phyloP scores from a whole-genome alignment of 2,113 vertebrate genomes.

The Caranx ignobilis region DNA sequence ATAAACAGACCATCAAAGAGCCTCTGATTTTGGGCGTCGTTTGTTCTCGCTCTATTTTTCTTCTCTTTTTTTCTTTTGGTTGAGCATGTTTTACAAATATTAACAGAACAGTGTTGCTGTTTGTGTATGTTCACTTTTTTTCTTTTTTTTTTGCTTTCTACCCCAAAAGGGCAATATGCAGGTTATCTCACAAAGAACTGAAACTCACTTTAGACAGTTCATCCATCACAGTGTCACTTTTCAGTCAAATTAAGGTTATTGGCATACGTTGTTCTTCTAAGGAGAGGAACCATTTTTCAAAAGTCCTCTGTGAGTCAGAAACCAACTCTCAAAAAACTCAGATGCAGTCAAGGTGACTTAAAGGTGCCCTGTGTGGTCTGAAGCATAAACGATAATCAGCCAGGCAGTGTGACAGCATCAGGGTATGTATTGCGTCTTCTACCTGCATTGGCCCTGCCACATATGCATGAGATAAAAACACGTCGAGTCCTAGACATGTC shows the following conservation, averaged over 20 bases:
- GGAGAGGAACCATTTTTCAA: constrained; percentile 4
- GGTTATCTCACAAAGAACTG: neutral
- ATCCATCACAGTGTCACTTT: constrained; percentile 1
- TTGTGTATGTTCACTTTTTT: too few relatives aligned
- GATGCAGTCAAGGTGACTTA: neutral
- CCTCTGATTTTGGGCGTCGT: constrained; percentile 64
- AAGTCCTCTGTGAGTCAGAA: neutral
- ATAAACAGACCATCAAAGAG: constrained; percentile 83
- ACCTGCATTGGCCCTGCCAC: too few relatives aligned
- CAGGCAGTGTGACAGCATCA: too few relatives aligned
- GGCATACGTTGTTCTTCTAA: neutral
- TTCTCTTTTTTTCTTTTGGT: neutral
- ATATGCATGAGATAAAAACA: too few relatives aligned
- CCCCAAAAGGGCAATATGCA: neutral
- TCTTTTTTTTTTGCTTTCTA: neutral
- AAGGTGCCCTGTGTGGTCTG: neutral
- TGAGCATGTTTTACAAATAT: neutral
- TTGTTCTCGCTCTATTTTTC: constrained; percentile 44
- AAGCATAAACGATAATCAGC: neutral
- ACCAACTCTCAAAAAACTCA: neutral
- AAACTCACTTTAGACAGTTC: neutral
- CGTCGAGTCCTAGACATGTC: too few relatives aligned
- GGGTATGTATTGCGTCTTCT: too few relatives aligned
- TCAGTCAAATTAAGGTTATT: neutral
- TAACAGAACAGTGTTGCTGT: too few relatives aligned